phyloP scores from a whole-genome alignment of 2,888 invertebrate species.

The Opisthograptis luteolata region DNA sequence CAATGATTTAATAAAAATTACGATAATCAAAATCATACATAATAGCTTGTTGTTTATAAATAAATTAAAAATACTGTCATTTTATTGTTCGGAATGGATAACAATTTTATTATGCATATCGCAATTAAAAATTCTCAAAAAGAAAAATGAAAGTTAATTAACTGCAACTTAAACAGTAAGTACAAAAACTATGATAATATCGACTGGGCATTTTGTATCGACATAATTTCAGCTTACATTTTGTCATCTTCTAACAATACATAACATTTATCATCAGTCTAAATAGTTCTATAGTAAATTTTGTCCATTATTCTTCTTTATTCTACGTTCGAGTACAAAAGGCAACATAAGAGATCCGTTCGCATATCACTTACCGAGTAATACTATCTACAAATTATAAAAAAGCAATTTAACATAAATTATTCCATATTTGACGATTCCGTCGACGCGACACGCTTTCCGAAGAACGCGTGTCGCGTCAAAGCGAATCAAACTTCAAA shows the following conservation, averaged over 20 bases:
- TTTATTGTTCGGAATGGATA: slow-evolving; percentile 67
- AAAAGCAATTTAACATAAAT: slow-evolving; percentile 73
- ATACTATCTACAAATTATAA: slow-evolving; percentile 69
- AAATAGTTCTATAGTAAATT: slow-evolving; percentile 81
- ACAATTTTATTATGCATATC: slow-evolving; percentile 51
- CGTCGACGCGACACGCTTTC: slow-evolving; percentile 49
- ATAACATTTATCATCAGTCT: slow-evolving; percentile 84
- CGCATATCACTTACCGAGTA: slow-evolving; percentile 62
- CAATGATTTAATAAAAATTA: slow-evolving; percentile 69
- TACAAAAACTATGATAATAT: slow-evolving; percentile 65
- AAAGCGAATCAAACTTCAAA: slow-evolving; percentile 46
- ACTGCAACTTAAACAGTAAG: slow-evolving; percentile 78
- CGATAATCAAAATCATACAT: slow-evolving; percentile 66
- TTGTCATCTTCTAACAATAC: slow-evolving; percentile 83
- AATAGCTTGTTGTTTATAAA: slow-evolving; percentile 64
- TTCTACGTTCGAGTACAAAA: slow-evolving; percentile 68
- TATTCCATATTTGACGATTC: slow-evolving; percentile 58
- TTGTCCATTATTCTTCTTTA: slow-evolving; percentile 79
- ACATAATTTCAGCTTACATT: slow-evolving; percentile 80
- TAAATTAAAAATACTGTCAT: slow-evolving; percentile 79
- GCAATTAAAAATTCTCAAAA: slow-evolving; percentile 66
- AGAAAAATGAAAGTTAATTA: slow-evolving; percentile 78
- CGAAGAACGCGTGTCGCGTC: slow-evolving; percentile 43
- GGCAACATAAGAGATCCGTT: slow-evolving; percentile 75
- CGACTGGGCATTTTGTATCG: slow-evolving; percentile 54